Base-by-base conservation (phyloP, 2,888 invertebrate species). In the Nycteola revayana region DNA sequence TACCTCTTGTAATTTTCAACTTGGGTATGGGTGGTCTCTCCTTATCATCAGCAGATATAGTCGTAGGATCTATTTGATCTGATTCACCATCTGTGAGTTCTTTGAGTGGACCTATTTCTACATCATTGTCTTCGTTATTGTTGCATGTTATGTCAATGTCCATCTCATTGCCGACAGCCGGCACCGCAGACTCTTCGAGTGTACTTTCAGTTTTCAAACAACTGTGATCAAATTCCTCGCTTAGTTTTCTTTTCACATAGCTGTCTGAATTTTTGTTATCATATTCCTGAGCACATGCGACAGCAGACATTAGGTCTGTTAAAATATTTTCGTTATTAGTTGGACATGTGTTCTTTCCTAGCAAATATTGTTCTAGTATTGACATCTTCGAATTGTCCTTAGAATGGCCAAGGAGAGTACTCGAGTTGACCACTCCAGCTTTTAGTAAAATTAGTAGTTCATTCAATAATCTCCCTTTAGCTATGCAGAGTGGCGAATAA, bases 401-500 rank as follows among this genome's bases (percentile, higher is more conserved):
- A 27, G 67, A 61, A 64, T 74, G 78, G n/a, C 70, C 64, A 7
- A 86, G 47, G 47, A 88, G 70, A 42, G 60, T 69, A 1, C 81
- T 78, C 1, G 90, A 81, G 48, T 89, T 89, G 24, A 87, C 59
- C 10, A 65, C 68, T 36, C 93, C 94, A 2, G 92, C 92, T 92
- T 68, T 93, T 79, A 65, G 93, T 63, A 54, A 93, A 61, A 36
- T 89, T 57, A 54, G 93, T 28, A 96, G 75, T 60, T 95, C 93
- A 50, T 92, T 92, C 28, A 95, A 90, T 2, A 95, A 85, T 52
- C 91, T 91, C 3, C 91, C 92, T 66, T 94, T 93, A 66, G 93
- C 93, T 32, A 95, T 85, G 67, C 96, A 97, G 27, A 94, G 75
- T 0, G 96, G 95, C 0, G 96, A 96, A 69, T 95, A 97, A 61